A percentile compares a stretch with the other conserved stretches of the same genome.
These are phyloP conservation scores for Reinhardtius hippoglossoides DNA, from an alignment of 2,113 vertebrate genomes.

Conservation along the genomic window DNA sequence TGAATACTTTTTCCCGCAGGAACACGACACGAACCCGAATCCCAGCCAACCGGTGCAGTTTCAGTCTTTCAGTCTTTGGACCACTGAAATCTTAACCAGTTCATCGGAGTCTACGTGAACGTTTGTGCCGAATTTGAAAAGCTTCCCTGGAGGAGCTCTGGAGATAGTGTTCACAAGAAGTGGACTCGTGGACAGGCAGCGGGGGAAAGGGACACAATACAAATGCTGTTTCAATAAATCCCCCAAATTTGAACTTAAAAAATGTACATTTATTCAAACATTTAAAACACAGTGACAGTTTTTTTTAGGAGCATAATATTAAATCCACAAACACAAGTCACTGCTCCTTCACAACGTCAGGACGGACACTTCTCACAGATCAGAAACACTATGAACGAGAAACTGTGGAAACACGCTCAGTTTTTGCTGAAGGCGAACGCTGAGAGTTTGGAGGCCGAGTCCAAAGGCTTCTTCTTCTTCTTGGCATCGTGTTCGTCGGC, in stretches of 20 bases:
- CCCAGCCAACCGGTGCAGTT: no score
- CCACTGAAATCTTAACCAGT: no score
- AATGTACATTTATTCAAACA: constrained; percentile 61
- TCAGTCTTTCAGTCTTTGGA: no score
- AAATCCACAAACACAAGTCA: neutral
- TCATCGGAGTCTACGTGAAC: no score
- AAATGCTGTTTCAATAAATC: neutral
- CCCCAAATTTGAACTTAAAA: neutral
- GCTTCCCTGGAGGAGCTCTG: no score
- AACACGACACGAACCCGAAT: no score
- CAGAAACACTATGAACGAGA: no score
- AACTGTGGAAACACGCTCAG: constrained; percentile 46
- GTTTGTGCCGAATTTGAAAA: no score
- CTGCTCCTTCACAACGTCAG: neutral
- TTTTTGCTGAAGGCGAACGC: constrained; percentile 91
- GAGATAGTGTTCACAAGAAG: no score
- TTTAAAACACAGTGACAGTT: constrained; percentile 41
- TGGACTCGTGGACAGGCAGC: no score
- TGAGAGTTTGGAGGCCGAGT: constrained; percentile 85
- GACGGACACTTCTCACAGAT: neutral
- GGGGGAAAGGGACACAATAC: neutral
- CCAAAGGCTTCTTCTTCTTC: constrained; percentile 83
- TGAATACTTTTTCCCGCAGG: no score
- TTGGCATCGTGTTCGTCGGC: constrained; percentile 80
- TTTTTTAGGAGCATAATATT: neutral